These are phyloP conservation scores for Cygnus atratus DNA, from an alignment of 2,113 vertebrate genomes.

Conservation along the genomic window DNA sequence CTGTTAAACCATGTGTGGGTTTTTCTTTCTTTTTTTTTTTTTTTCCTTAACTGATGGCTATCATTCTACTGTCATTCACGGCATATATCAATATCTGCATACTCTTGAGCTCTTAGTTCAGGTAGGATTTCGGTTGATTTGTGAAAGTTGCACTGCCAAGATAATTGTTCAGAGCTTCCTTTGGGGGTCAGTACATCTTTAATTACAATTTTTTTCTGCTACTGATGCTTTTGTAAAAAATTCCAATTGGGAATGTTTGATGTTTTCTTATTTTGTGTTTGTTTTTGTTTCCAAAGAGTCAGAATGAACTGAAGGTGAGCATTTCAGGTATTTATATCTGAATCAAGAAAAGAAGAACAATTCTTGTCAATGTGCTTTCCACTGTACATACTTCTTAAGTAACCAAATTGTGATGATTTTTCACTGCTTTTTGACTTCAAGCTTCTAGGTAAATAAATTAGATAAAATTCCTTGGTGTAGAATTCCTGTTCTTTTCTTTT, in stretches of 20 bases:
- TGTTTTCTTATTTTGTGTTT: neutral
- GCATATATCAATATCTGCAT: neutral
- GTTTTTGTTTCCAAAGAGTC: slow-evolving; percentile 44
- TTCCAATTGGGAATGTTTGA: slow-evolving; percentile 11
- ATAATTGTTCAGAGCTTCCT: neutral
- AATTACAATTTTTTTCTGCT: slow-evolving; percentile 28
- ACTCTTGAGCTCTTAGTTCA: neutral
- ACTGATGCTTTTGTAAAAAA: neutral
- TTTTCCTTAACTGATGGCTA: neutral
- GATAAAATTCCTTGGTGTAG: neutral
- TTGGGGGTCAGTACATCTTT: slow-evolving; percentile 13
- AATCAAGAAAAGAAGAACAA: slow-evolving; percentile 2
- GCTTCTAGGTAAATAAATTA: neutral
- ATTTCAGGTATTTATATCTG: neutral
- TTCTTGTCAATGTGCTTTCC: neutral
- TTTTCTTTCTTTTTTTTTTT: neutral
- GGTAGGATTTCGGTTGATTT: neutral
- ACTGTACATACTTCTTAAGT: neutral
- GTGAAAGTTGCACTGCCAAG: neutral
- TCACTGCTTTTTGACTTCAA: neutral
- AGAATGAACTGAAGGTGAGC: neutral
- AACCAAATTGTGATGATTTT: neutral
- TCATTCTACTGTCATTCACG: neutral
- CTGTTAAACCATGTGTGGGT: neutral
- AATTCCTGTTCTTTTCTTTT: neutral